Evolutionary conservation across 2,888 invertebrate genomes (phyloP).

Genomic region (Ennomos fuscantarius): DNA sequence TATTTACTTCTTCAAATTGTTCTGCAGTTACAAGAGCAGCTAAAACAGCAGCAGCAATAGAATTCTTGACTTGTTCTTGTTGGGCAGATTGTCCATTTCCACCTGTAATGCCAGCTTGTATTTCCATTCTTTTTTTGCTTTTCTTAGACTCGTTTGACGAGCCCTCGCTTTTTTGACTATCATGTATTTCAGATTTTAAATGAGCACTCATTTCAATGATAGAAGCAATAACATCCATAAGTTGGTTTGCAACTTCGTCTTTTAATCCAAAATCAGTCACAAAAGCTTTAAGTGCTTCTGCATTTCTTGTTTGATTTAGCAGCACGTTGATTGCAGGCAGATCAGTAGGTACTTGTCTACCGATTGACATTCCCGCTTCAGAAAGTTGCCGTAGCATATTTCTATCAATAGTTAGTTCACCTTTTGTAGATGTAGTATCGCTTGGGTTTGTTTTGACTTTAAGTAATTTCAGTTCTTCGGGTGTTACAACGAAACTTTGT

Average conservation of each 20-base stretch:
- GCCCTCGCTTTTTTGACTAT: slow-evolving; percentile 56
- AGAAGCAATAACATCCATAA: slow-evolving; percentile 79
- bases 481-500: slow-evolving; percentile 87
- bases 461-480: slow-evolving; percentile 77
- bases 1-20: slow-evolving; percentile 79
- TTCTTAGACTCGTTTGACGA: slow-evolving; percentile 59
- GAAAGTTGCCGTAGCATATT: slow-evolving; percentile 88
- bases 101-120: slow-evolving; percentile 51
- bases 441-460: slow-evolving; percentile 82
- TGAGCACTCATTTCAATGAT: slow-evolving; percentile 83
- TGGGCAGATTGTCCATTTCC: slow-evolving; percentile 66
- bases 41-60: slow-evolving; percentile 81
- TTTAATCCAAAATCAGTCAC: slow-evolving; percentile 79
- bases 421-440: slow-evolving; percentile 81
- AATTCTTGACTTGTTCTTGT: slow-evolving; percentile 81
- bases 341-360: slow-evolving; percentile 86
- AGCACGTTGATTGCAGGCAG: slow-evolving; percentile 86
- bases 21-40: slow-evolving; percentile 81
- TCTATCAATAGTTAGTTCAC: slow-evolving; percentile 87
- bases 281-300: slow-evolving; percentile 79
- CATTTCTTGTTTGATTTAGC: slow-evolving; percentile 78
- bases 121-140: slow-evolving; percentile 61
- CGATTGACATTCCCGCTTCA: slow-evolving; percentile 88
- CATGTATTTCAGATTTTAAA: slow-evolving; percentile 72
- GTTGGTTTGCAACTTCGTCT: slow-evolving; percentile 81